Evolutionary conservation across 1,140 invertebrate genomes (phyloP), one percentile per base, ranked within the genome.

Genomic region (Telenomus remus): DNA sequence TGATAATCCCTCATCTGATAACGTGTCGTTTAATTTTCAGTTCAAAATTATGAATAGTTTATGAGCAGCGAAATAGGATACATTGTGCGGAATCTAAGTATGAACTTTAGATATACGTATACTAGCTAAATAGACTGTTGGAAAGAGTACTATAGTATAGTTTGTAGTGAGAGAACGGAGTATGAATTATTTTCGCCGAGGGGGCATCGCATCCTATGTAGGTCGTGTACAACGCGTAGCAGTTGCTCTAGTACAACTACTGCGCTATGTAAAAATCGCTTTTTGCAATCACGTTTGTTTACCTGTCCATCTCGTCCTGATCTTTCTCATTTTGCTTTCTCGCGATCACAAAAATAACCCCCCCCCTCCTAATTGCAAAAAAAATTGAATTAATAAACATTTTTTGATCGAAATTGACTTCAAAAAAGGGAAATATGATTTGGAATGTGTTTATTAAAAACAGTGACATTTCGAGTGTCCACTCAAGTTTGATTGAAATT

Each of bases 191-290:
- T 88, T 88, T 88, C 84, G 85, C 86, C 85, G 84, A 81, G 83
- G 86, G 87, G 86, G 87, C 87, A 88, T 87, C 86, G 85, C 84
- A 87, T 88, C 86, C 87, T 88, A 88, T 88, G 86, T 87, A 88
- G 87, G 87, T 87, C 87, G 87, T 87, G 84, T 87, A 86, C 84
- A 84, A 64, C 72, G 72, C 84, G 83, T 85, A 86, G 83, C 75
- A 56, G 68, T 61, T 71, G 75, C 72, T 80, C 69, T 79, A 79
- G 78, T 81, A 80, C 76, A 76, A 78, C 71, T 71, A 72, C 76
- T 70, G 78, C 76, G 76, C 77, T 74, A 74, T 72, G 71, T 65
- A 79, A 82, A 70, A 77, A 69, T 76, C 76, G 74, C 69, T 77
- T 27, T 79, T 75, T 68, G 72, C 72, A 70, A 79, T 77, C 76